Evolutionary conservation across 2,888 invertebrate species (phyloP).

Genomic region (Arctia plantaginis): DNA sequence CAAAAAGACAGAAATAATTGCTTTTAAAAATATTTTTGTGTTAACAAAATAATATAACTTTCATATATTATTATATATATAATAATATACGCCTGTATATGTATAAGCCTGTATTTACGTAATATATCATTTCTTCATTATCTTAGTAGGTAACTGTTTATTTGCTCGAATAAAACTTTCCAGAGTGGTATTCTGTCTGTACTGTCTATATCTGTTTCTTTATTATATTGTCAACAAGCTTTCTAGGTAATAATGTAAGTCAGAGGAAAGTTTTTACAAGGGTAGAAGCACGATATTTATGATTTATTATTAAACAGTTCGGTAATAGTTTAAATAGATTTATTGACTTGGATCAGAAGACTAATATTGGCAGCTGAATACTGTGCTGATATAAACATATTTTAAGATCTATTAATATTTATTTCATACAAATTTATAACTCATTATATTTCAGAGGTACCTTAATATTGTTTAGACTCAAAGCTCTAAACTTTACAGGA

Average conservation of each 20-base stretch:
- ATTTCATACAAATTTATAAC: background rate
- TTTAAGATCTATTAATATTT: background rate
- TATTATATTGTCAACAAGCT: background rate
- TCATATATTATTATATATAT: too few relatives aligned
- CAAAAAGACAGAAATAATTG: too few relatives aligned
- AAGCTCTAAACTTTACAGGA: too few relatives aligned
- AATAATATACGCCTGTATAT: too few relatives aligned
- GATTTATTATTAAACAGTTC: background rate
- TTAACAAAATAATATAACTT: too few relatives aligned
- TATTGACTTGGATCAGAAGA: background rate
- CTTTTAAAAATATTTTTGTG: too few relatives aligned
- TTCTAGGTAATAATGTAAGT: background rate
- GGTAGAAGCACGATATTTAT: background rate
- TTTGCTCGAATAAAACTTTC: background rate
- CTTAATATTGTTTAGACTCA: too few relatives aligned
- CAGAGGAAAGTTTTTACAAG: background rate
- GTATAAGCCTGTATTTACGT: too few relatives aligned
- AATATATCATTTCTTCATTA: background rate
- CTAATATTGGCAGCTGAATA: background rate
- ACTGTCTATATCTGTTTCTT: background rate
- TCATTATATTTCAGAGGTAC: background rate
- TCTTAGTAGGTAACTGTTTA: background rate
- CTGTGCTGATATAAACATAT: background rate
- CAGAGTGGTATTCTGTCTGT: background rate
- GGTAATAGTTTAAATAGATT: background rate